Percentiles rank a stretch among this genome's conserved stretches.
These are phyloP conservation scores for Galeopterus variegatus DNA, from an alignment of 2,113 vertebrate species.

Conservation along the genomic window DNA sequence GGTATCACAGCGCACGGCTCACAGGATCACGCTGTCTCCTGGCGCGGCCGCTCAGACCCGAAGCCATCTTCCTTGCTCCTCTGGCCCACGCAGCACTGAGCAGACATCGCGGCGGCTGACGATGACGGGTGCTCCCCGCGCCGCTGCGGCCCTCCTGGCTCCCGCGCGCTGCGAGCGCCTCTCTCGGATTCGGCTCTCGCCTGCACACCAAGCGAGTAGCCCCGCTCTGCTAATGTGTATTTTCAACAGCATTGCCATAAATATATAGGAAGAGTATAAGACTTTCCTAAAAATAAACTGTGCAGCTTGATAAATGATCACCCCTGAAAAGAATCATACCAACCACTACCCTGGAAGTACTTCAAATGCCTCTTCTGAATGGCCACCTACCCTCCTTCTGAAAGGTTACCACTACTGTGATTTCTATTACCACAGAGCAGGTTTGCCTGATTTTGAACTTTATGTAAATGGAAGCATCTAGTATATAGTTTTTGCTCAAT, in stretches of 20 bases:
- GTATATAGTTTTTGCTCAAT: neutral
- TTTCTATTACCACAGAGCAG: fast-evolving
- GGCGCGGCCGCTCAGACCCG: too few relatives aligned
- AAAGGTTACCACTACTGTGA: neutral
- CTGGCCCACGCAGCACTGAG: too few relatives aligned
- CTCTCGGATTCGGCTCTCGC: too few relatives aligned
- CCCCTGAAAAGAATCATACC: neutral
- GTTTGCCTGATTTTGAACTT: neutral
- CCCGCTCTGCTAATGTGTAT: neutral
- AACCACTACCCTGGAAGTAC: neutral
- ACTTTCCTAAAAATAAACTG: neutral
- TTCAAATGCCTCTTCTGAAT: fast-evolving
- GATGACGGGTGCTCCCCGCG: too few relatives aligned
- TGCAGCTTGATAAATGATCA: neutral
- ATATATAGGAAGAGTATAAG: neutral
- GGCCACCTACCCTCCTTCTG: fast-evolving
- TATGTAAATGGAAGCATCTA: neutral
- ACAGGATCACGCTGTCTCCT: too few relatives aligned
- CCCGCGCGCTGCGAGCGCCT: too few relatives aligned
- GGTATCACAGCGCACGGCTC: too few relatives aligned
- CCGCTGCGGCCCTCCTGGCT: too few relatives aligned
- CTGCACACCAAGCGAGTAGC: too few relatives aligned
- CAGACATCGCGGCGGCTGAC: too few relatives aligned
- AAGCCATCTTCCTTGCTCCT: too few relatives aligned
- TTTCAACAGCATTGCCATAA: neutral